Conservation (phyloP, 37 sponge, comb jelly and placozoan genomes). For the Ianthella basta region DNA sequence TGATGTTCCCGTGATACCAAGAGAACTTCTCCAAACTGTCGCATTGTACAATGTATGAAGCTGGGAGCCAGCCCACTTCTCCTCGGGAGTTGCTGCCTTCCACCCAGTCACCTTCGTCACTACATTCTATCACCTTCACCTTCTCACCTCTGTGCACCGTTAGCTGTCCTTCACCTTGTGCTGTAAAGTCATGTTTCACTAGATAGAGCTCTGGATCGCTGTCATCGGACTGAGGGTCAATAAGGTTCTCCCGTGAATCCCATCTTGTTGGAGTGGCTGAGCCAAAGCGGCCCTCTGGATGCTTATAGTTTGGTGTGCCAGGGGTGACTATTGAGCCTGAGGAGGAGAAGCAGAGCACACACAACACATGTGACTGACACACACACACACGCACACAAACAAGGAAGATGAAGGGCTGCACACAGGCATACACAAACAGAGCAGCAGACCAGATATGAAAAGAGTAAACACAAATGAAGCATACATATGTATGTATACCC, state of each 20-base stretch:
- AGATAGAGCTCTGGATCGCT: slow-evolving; percentile 75
- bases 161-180: slow-evolving; percentile 75
- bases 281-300: no score
- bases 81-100: slow-evolving; percentile 64
- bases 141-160: slow-evolving; percentile 76
- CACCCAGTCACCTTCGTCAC: slow-evolving; percentile 81
- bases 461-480: no score
- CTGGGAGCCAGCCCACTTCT: slow-evolving; percentile 89
- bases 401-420: no score
- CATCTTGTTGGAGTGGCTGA: slow-evolving; percentile 38
- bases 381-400: no score
- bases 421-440: no score
- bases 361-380: no score
- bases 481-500: no score
- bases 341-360: no score
- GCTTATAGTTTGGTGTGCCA: no score
- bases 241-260: slow-evolving; percentile 67
- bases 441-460: no score
- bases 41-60: slow-evolving; percentile 86
- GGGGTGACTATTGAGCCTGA: no score
- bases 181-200: slow-evolving; percentile 71
- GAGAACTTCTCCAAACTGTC: slow-evolving; percentile 94
- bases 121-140: slow-evolving; percentile 60
- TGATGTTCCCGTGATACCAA: slow-evolving; percentile 93
- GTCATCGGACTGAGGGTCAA: slow-evolving; percentile 4